Conservation (phyloP, 2,888 invertebrate genomes). For the Drosophila bunnanda region DNA sequence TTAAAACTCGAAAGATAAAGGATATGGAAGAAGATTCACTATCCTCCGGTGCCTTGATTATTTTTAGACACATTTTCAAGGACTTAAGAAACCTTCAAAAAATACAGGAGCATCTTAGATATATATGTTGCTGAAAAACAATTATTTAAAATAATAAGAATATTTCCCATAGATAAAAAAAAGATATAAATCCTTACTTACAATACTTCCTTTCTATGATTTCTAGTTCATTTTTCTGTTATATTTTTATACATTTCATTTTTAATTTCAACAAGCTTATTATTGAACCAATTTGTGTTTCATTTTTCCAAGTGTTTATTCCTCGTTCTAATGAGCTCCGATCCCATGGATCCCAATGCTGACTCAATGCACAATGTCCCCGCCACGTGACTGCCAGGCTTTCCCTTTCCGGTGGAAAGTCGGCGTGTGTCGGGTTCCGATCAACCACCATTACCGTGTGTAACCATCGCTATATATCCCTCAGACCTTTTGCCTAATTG, state of each 20-base stretch:
- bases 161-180: fast-evolving
- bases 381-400: conserved; percentile 67
- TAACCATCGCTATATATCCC: conserved; percentile 9
- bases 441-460: conserved; percentile 57
- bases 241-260: too few relatives aligned
- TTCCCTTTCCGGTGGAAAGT: conserved; percentile 44
- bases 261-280: too few relatives aligned
- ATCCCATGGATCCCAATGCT: conserved; percentile 51
- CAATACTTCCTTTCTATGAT: neutral
- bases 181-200: too few relatives aligned
- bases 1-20: neutral
- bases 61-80: neutral
- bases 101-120: neutral
- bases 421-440: conserved; percentile 54
- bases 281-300: fast-evolving
- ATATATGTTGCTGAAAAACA: neutral
- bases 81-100: neutral
- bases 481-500: conserved; percentile 60
- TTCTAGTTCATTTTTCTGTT: neutral
- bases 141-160: neutral
- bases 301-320: conserved; percentile 20
- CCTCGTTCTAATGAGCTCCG: conserved; percentile 60
- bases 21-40: neutral
- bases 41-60: neutral
- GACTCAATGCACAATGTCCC: conserved; percentile 58